Evolutionary conservation across 1,140 invertebrate genomes (phyloP).

Genomic region (Hylaeus volcanicus): DNA sequence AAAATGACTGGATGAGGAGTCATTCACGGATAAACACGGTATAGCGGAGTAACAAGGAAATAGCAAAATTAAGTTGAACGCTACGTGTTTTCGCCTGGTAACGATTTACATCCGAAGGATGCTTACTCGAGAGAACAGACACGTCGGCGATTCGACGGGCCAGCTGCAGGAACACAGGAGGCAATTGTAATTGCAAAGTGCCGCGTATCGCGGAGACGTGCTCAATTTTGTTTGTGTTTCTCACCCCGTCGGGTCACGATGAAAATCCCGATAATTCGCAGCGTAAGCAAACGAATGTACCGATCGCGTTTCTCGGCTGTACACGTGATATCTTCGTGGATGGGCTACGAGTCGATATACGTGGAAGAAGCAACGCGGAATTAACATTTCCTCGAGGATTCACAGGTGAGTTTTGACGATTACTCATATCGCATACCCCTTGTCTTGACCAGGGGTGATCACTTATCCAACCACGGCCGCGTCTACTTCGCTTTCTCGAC

Average conservation of each 20-base stretch:
- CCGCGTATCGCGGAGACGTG: conserved; percentile 4
- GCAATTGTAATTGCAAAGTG: conserved; percentile 27
- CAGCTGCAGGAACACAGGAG: not conserved
- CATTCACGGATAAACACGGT: no score
- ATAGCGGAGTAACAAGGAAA: not conserved
- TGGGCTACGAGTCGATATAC: conserved; percentile 6
- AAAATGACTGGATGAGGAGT: no score
- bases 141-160: not conserved
- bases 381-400: conserved; percentile 25
- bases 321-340: not conserved
- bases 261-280: conserved; percentile 34
- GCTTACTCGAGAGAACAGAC: not conserved
- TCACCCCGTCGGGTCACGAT: conserved; percentile 7
- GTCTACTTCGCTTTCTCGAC: no score
- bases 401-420: not conserved
- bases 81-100: no score
- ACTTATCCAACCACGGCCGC: not conserved
- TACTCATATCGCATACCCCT: no score
- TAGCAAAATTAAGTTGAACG: not conserved
- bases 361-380: not conserved
- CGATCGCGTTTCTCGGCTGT: not conserved
- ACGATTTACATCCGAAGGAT: not conserved
- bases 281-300: conserved; percentile 22
- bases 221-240: conserved; percentile 35
- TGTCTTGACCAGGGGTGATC: no score